A percentile compares a stretch with the other conserved stretches of the same genome.
Evolutionary conservation across 2,797 vertebrate species (phyloP).

Genomic region (Otolemur crassicaudatus): DNA sequence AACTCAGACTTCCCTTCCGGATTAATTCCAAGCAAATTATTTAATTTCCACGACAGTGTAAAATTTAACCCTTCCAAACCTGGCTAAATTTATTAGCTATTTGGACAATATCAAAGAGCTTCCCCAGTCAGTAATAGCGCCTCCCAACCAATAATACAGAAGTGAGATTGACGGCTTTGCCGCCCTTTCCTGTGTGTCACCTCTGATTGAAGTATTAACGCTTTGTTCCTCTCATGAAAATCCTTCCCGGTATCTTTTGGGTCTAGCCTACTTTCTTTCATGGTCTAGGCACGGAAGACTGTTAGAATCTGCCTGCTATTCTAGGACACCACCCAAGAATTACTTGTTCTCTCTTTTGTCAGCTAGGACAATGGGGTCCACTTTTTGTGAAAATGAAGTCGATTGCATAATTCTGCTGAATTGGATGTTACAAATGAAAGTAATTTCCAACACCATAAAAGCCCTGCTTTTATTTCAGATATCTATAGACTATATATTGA

Average conservation of each 20-base stretch:
- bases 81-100: neutral
- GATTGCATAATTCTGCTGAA: neutral
- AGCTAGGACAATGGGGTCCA: neutral
- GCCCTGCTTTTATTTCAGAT: neutral
- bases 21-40: neutral
- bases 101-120: neutral
- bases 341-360: conserved; percentile 9
- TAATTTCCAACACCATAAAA: neutral
- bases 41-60: neutral
- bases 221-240: neutral
- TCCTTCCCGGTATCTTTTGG: neutral
- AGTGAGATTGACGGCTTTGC: neutral
- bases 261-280: neutral
- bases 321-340: neutral
- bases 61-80: conserved; percentile 15
- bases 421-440: neutral
- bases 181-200: neutral
- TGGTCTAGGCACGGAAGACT: neutral
- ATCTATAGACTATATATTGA: neutral
- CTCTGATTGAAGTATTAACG: neutral
- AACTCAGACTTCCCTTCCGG: neutral
- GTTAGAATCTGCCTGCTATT: neutral
- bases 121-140: neutral
- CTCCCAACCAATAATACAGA: neutral
- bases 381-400: neutral